A percentile compares a stretch with the other conserved stretches of the same genome.
These are phyloP conservation scores for Drosophila anomalata DNA, from an alignment of 2,888 invertebrate species.

Conservation along the genomic window DNA sequence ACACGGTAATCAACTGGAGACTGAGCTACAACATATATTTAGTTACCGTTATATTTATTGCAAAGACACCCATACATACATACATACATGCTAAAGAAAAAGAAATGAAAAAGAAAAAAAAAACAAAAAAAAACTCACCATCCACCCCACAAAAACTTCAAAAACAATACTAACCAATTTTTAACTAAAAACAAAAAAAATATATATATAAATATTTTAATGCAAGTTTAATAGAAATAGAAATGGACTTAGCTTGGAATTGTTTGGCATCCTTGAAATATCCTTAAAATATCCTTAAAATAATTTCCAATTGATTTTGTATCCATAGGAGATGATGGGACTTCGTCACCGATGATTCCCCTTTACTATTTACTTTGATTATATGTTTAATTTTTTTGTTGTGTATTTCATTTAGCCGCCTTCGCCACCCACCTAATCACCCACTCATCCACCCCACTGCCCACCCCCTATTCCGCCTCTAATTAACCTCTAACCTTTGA, in stretches of 20 bases:
- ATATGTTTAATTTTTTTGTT: conserved; percentile 45
- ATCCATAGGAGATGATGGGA: conserved; percentile 10
- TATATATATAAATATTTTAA: not conserved
- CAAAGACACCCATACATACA: conserved; percentile 48
- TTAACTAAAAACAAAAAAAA: conserved; percentile 9
- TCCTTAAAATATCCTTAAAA: no score
- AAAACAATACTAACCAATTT: conserved; percentile 20
- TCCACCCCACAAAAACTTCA: conserved; percentile 11
- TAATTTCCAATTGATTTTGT: conserved; percentile 30
- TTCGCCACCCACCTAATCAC: conserved; percentile 2
- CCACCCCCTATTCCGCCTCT: not conserved
- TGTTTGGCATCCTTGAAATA: conserved; percentile 19
- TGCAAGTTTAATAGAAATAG: conserved; percentile 18
- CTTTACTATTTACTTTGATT: conserved; percentile 37
- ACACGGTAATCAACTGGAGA: conserved; percentile 83
- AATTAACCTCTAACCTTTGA: not conserved
- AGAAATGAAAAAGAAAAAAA: not conserved
- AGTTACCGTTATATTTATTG: conserved; percentile 81
- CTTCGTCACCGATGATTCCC: conserved; percentile 11
- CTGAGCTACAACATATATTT: conserved; percentile 84
- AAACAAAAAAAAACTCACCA: conserved; percentile 9
- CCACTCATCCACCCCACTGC: not conserved
- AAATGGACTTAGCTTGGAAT: conserved; percentile 7
- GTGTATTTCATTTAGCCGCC: conserved; percentile 41
- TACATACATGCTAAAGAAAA: conserved; percentile 9